Conservation (phyloP, 2,888 invertebrate species). For the Synergus itoensis region DNA sequence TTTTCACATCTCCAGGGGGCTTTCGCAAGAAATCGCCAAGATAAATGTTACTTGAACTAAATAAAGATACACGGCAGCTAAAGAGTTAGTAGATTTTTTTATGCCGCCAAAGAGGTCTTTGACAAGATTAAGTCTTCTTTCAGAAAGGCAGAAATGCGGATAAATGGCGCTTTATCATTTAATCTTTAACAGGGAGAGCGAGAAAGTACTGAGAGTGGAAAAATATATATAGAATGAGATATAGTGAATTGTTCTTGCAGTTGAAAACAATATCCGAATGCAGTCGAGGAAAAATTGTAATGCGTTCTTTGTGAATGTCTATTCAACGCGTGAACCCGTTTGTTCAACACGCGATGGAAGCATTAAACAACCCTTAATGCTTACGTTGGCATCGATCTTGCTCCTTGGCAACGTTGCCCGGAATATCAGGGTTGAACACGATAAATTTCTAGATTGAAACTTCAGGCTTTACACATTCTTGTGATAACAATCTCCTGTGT, state of each 20-base stretch:
- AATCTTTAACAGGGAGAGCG: background rate
- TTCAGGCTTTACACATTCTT: slow-evolving; percentile 39
- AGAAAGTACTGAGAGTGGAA: background rate
- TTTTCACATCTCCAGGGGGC: slow-evolving; percentile 35
- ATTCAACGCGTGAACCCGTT: slow-evolving; percentile 32
- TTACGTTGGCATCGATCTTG: slow-evolving; percentile 41
- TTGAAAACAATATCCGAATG: slow-evolving; percentile 32
- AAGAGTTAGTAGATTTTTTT: slow-evolving; percentile 11
- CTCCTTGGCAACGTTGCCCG: slow-evolving; percentile 33
- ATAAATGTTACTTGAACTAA: slow-evolving; percentile 27
- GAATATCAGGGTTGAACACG: slow-evolving; percentile 38
- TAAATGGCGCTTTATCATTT: background rate
- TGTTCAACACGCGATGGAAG: slow-evolving; percentile 39
- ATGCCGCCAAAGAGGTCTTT: slow-evolving; percentile 11
- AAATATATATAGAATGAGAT: background rate
- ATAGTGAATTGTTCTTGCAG: background rate
- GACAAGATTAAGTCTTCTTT: slow-evolving; percentile 24
- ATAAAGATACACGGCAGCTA: slow-evolving; percentile 34
- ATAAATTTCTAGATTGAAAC: slow-evolving; percentile 41
- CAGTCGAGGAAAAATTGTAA: slow-evolving; percentile 7
- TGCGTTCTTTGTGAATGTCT: slow-evolving; percentile 21
- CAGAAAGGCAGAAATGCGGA: slow-evolving; percentile 22
- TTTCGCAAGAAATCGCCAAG: slow-evolving; percentile 34
- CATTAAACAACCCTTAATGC: slow-evolving; percentile 41
- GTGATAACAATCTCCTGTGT: slow-evolving; percentile 33